Evolutionary conservation across 2,888 invertebrate genomes (phyloP), one percentile per base, ranked within the genome.

Genomic region (Cyaniris semiargus): DNA sequence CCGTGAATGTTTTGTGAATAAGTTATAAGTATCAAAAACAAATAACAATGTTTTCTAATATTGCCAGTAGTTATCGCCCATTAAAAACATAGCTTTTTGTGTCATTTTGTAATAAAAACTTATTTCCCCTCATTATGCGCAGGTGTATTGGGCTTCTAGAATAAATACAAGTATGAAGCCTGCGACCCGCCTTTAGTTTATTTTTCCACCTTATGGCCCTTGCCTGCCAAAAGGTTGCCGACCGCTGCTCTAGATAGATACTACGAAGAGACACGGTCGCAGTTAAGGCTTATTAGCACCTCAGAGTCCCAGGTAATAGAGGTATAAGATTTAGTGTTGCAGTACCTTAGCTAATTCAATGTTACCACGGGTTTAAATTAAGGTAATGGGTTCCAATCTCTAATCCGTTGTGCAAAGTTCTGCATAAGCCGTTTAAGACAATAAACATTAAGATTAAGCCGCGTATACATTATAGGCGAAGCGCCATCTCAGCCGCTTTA

Each of bases 381-480:
- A 77, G 71, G 77, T 72, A 72, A 72, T 72, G 70, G 76, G 44
- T n/a, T 72, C 60, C 60, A 77, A 74, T 21, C 77, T 60, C 60
- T 58, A 72, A 77, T 77, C 77, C 77, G 23, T 72, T 74, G 44
- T 38, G 44, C 60, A 76, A 60, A 77, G 72, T 58, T 58, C 23
- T 72, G 72, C 72, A 27, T 77, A 77, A 77, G 71, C 77, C 38
- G 58, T 77, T 77, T 77, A 77, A 77, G 58, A 76, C 76, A 58
- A 75, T 78, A 76, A 78, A 78, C 75, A 77, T 76, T 78, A 78
- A 79, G 79, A 79, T 79, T 75, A 76, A 75, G 76, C 77, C 70
- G 76, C 71, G 44, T 53, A 78, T 60, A 77, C 78, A 78, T 75
- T 75, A 66, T 44, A 23, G 70, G 66, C 56, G 56, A 27, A 18